These are phyloP conservation scores for Odontamblyopus lacepedii DNA, from an alignment of 2,797 vertebrate species.

Conservation along the genomic window DNA sequence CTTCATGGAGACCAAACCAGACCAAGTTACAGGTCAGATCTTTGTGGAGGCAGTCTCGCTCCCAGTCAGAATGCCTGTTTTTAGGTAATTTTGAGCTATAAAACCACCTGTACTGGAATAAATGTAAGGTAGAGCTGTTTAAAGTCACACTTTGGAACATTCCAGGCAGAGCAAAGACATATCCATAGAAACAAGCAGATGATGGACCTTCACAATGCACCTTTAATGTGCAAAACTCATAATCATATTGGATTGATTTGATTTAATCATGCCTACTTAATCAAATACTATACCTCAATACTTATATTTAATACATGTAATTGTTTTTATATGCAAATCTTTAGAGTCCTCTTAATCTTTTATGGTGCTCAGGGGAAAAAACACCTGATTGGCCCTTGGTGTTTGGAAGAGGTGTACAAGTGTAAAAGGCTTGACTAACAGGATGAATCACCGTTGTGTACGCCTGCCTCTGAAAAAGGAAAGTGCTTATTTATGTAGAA, in stretches of 20 bases:
- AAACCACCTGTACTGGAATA: too few relatives aligned
- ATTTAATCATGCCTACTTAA: conserved; percentile 31
- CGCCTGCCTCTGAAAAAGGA: background rate
- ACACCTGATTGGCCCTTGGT: conserved; percentile 29
- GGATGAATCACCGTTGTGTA: conserved; percentile 10
- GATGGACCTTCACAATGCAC: too few relatives aligned
- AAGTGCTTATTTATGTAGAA: conserved; percentile 23
- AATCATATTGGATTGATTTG: conserved; percentile 16
- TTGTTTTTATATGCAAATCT: conserved; percentile 42
- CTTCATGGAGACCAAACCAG: too few relatives aligned
- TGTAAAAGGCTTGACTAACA: conserved; percentile 19
- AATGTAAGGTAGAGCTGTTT: too few relatives aligned
- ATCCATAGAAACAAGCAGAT: too few relatives aligned
- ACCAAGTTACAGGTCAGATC: too few relatives aligned
- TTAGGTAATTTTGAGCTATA: too few relatives aligned
- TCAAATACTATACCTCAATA: conserved; percentile 19
- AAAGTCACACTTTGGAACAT: too few relatives aligned
- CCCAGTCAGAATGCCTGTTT: too few relatives aligned
- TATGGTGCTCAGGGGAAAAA: conserved; percentile 18
- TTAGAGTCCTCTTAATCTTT: conserved; percentile 30
- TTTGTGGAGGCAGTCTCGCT: too few relatives aligned
- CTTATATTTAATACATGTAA: conserved; percentile 29
- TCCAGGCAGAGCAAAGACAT: too few relatives aligned
- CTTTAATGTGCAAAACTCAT: background rate
- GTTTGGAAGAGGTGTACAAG: conserved; percentile 25